phyloP scores from a whole-genome alignment of 1,140 invertebrate genomes.

The fruit fly (Drosophila melanogaster) region Release_6_plus_ISO1_MT NT_037436.4:1253001-1253500 shows the following conservation, averaged over 20 bases:
- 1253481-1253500: slow-evolving; percentile 8
- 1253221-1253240: slow-evolving; percentile 67
- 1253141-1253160: slow-evolving; percentile 14
- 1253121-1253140: slow-evolving; percentile 45
- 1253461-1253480: slow-evolving; percentile 12
- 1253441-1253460: slow-evolving; percentile 10
- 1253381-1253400: slow-evolving; percentile 43
- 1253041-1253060: slow-evolving; percentile 41
- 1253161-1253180: slow-evolving; percentile 70
- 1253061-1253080: slow-evolving; percentile 36
- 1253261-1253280: too few species aligned
- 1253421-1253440: slow-evolving; percentile 6
- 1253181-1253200: slow-evolving; percentile 76
- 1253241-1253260: too few species aligned
- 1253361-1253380: slow-evolving; percentile 58
- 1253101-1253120: slow-evolving; percentile 10
- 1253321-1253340: slow-evolving; percentile 33
- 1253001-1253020: slow-evolving; percentile 34
- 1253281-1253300: too few species aligned
- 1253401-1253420: slow-evolving; percentile 14
- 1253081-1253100: background rate
- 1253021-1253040: background rate
- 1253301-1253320: slow-evolving; percentile 69
- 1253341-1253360: slow-evolving; percentile 51
- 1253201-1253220: slow-evolving; percentile 70